Evolutionary conservation across 92 coral and sea anemone genomes (phyloP).

Genomic region (Zoanthus sansibaricus): DNA sequence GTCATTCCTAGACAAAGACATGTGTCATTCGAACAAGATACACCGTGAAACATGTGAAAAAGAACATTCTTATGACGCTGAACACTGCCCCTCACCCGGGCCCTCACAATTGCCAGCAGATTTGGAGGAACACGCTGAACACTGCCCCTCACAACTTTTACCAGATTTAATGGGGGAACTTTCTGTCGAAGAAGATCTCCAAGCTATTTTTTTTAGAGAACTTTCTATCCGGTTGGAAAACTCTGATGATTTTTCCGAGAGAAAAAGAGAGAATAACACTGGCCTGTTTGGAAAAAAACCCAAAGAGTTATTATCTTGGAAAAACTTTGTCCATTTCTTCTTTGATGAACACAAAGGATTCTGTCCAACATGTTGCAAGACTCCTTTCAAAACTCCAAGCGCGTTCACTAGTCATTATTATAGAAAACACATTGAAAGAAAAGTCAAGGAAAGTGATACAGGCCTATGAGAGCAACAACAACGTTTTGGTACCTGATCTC

Average conservation of each 20-base stretch:
- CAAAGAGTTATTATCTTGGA: constrained; percentile 12
- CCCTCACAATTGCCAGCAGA: constrained; percentile 48
- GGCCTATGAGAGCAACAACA: constrained; percentile 46
- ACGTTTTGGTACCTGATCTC: constrained; percentile 46
- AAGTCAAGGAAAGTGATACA: constrained; percentile 13
- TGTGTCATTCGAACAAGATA: constrained; percentile 42
- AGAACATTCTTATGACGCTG: constrained; percentile 48
- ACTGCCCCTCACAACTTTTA: constrained; percentile 44
- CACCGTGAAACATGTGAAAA: constrained; percentile 46
- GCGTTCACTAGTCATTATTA: constrained; percentile 45
- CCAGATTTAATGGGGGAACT: constrained; percentile 45
- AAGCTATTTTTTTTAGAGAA: constrained; percentile 46
- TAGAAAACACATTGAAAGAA: constrained; percentile 27
- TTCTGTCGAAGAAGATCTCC: constrained; percentile 48
- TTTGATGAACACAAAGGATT: constrained; percentile 12
- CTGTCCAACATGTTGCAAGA: constrained; percentile 14
- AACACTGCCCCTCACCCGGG: constrained; percentile 49
- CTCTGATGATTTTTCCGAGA: constrained; percentile 48
- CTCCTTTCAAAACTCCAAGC: constrained; percentile 45
- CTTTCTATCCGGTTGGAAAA: constrained; percentile 48
- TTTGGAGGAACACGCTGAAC: constrained; percentile 34
- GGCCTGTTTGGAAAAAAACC: constrained; percentile 25
- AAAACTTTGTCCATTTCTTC: constrained; percentile 8
- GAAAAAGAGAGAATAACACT: constrained; percentile 45
- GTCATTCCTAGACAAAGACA: constrained; percentile 11